Evolutionary conservation across 2,888 invertebrate species (phyloP).

Genomic region (Aromia moschata): DNA sequence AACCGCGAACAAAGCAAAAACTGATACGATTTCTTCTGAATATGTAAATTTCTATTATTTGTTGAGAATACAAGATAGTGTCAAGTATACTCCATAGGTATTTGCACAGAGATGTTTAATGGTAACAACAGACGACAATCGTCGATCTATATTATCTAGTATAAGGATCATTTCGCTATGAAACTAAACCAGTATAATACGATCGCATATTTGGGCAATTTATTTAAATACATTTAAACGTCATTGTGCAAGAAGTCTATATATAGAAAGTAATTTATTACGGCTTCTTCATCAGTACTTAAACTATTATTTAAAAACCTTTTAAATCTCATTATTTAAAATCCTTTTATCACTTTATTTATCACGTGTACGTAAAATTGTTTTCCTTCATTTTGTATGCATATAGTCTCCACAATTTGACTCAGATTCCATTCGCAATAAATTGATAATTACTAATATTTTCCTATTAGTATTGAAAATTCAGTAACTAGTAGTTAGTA

Average conservation of each 20-base stretch:
- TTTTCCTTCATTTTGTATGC: background rate
- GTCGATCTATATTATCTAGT: slow-evolving; percentile 14
- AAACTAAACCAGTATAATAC: slow-evolving; percentile 9
- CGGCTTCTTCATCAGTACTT: slow-evolving; percentile 7
- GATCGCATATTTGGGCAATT: slow-evolving; percentile 12
- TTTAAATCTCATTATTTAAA: no score
- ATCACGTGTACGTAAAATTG: slow-evolving; percentile 7
- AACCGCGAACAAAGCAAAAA: slow-evolving; percentile 34
- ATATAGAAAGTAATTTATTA: slow-evolving; percentile 25
- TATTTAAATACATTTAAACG: slow-evolving; percentile 21
- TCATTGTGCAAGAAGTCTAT: slow-evolving; percentile 25
- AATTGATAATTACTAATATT: no score
- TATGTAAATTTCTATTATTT: slow-evolving; percentile 41
- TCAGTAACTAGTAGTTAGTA: no score
- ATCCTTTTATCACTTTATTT: slow-evolving; percentile 18
- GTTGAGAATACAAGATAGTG: slow-evolving; percentile 39
- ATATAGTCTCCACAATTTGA: no score
- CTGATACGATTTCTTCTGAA: slow-evolving; percentile 39
- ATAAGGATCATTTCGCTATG: slow-evolving; percentile 9
- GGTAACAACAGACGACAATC: slow-evolving; percentile 19
- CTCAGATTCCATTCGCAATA: no score
- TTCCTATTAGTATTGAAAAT: no score
- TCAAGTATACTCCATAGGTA: slow-evolving; percentile 25
- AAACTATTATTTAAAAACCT: slow-evolving; percentile 11
- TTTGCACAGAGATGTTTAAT: slow-evolving; percentile 24